phyloP scores from a whole-genome alignment of 2,888 invertebrate species.

The Epistrophe grossulariae region DNA sequence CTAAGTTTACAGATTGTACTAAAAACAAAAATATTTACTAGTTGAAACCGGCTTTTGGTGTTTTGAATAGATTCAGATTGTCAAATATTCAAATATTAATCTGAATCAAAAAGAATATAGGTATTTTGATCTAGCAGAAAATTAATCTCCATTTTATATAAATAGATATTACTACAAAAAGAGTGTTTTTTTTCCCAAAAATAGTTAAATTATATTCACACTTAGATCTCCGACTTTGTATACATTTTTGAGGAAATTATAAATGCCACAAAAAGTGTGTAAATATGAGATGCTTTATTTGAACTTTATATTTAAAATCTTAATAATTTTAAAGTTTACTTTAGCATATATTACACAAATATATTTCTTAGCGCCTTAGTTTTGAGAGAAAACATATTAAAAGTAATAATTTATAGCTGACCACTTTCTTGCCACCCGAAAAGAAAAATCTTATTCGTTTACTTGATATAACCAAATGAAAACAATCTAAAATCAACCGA shows the following conservation, averaged over 20 bases:
- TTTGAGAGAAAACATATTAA: constrained; percentile 65
- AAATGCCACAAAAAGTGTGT: constrained; percentile 12
- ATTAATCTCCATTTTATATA: too few relatives aligned
- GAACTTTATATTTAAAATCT: constrained; percentile 56
- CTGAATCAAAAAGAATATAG: too few relatives aligned
- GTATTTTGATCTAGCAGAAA: too few relatives aligned
- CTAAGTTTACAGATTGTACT: too few relatives aligned
- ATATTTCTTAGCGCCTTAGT: constrained; percentile 39
- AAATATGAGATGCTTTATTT: constrained; percentile 37
- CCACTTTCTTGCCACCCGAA: constrained; percentile 24
- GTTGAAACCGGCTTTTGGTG: too few relatives aligned
- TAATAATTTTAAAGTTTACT: constrained; percentile 63
- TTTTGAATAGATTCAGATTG: too few relatives aligned
- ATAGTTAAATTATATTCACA: too few relatives aligned
- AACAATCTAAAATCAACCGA: constrained; percentile 55
- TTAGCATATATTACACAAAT: constrained; percentile 45
- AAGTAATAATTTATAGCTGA: constrained; percentile 55
- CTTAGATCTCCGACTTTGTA: background rate
- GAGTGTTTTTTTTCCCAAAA: too few relatives aligned
- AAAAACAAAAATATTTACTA: too few relatives aligned
- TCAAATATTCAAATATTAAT: too few relatives aligned
- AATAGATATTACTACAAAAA: too few relatives aligned
- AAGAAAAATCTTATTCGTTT: constrained; percentile 15
- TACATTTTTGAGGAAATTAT: constrained; percentile 10
- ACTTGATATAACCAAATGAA: constrained; percentile 45